Conservation (phyloP, 2,113 vertebrate species). For the Xiphophorus couchianus region DNA sequence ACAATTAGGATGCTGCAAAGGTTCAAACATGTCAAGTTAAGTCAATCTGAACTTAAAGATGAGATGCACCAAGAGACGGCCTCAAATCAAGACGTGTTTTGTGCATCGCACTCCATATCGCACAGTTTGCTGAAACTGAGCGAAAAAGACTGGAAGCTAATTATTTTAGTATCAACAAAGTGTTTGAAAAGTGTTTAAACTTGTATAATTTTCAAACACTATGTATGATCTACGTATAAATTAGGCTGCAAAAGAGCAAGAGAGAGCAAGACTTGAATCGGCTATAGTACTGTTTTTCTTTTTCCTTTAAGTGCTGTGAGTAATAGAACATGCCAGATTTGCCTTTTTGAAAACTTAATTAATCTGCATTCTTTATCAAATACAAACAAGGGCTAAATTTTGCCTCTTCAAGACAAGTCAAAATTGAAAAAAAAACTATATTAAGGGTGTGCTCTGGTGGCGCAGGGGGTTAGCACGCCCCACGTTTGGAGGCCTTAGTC, state of each 20-base stretch:
- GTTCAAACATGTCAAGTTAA: conserved; percentile 48
- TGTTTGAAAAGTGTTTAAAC: background rate
- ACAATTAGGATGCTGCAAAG: conserved; percentile 3
- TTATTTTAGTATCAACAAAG: background rate
- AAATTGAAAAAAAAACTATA: background rate
- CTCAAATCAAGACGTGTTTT: background rate
- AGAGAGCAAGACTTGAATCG: too few relatives aligned
- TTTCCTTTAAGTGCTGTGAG: background rate
- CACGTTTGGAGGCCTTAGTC: too few relatives aligned
- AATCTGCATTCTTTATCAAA: background rate
- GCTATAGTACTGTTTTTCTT: background rate
- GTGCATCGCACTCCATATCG: too few relatives aligned
- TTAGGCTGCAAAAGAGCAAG: background rate
- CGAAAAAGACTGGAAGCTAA: background rate
- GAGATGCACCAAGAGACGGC: conserved; percentile 43
- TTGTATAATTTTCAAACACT: background rate
- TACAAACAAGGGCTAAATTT: background rate
- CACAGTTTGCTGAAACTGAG: background rate
- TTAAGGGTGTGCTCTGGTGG: too few relatives aligned
- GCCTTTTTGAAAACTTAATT: too few relatives aligned
- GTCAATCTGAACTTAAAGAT: conserved; percentile 45
- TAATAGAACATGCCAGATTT: background rate
- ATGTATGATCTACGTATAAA: background rate
- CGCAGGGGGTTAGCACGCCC: too few relatives aligned
- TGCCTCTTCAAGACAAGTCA: background rate